Percentiles rank a stretch among this genome's conserved stretches.
Evolutionary conservation across 2,888 invertebrate species (phyloP).

Genomic region (Callyntrura sp.): DNA sequence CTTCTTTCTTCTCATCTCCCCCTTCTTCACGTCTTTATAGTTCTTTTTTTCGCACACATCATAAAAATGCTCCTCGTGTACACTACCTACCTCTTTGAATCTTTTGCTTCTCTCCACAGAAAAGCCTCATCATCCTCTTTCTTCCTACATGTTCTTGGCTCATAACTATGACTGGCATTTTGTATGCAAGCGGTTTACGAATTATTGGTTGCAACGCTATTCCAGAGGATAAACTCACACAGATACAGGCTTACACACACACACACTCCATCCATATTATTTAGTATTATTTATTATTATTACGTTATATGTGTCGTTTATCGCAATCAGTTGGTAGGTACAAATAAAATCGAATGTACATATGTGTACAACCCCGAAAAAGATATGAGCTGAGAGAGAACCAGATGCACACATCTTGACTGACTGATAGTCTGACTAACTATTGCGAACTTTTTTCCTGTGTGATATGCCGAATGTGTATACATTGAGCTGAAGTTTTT

Average conservation of each 20-base stretch:
- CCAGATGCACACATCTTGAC: conserved; percentile 28
- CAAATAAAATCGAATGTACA: too few species aligned
- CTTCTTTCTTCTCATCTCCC: too few species aligned
- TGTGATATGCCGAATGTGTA: neutral
- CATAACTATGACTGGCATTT: too few species aligned
- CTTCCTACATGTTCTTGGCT: conserved; percentile 9
- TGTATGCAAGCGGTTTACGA: neutral
- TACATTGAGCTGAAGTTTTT: neutral
- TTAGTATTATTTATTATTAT: conserved; percentile 43
- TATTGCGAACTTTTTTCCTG: conserved; percentile 6
- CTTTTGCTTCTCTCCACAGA: too few species aligned
- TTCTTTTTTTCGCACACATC: conserved; percentile 28
- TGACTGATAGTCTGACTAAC: too few species aligned
- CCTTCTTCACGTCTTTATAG: too few species aligned
- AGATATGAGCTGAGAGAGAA: neutral
- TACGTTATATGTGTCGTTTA: too few species aligned
- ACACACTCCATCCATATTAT: too few species aligned
- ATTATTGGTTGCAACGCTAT: too few species aligned
- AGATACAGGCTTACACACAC: too few species aligned
- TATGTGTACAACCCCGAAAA: neutral
- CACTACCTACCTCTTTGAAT: neutral
- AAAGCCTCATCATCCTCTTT: too few species aligned
- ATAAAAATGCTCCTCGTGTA: neutral
- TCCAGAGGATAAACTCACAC: too few species aligned
- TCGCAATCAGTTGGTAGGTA: conserved; percentile 12